These are phyloP conservation scores for Rynchops niger DNA, from an alignment of 2,113 vertebrate genomes.

Conservation along the genomic window DNA sequence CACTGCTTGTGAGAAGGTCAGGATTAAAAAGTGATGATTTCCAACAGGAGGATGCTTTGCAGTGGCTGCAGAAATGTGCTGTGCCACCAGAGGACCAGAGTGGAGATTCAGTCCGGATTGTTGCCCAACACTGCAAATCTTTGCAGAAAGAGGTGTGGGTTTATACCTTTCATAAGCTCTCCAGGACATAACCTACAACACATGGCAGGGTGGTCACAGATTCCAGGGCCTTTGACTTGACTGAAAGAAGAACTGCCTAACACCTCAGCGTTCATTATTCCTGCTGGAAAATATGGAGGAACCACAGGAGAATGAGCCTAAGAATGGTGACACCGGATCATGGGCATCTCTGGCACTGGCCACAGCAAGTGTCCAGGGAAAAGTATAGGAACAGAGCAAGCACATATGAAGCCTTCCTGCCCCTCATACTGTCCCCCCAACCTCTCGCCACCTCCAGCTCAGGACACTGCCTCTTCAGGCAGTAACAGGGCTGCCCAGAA, in stretches of 20 bases:
- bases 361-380: not conserved
- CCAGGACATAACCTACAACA: not conserved
- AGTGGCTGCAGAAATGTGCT: not conserved
- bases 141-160: not conserved
- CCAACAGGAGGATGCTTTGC: not conserved
- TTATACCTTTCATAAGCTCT: not conserved
- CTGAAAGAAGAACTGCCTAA: not conserved
- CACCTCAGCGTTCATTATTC: not conserved
- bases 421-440: accelerated
- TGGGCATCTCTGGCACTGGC: not conserved
- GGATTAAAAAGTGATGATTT: not conserved
- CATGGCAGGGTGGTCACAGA: not conserved
- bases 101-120: not conserved
- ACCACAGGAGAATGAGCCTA: not conserved
- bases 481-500: not conserved
- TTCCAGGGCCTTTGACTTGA: not conserved
- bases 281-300: not conserved
- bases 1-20: not conserved
- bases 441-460: not conserved
- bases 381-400: not conserved
- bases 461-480: not conserved
- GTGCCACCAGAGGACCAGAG: not conserved
- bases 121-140: not conserved
- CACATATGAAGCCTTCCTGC: not conserved
- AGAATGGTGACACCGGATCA: not conserved